Base-by-base conservation (phyloP, 2,888 invertebrate species). In the Cosmorhoe ocellata region DNA sequence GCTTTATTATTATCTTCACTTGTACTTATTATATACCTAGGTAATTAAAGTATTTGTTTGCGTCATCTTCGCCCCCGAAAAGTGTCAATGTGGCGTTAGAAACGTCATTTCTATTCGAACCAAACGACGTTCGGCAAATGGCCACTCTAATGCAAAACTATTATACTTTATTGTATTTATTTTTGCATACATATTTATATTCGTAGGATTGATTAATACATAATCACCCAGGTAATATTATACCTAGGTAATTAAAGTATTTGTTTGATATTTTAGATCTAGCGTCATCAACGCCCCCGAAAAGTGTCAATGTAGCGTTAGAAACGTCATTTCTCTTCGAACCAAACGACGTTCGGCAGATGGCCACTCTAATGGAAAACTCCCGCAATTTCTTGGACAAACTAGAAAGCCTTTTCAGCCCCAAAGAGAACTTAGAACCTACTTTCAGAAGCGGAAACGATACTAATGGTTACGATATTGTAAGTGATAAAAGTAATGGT, bases 271-370 rank as follows among this genome's bases (percentile, higher is more conserved):
- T 18, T 18, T 18, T 18, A 49, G 49, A 31, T n/a, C 24, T 2
- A 5, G n/a, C 30, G 2, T 24, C 42, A 28, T 3, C 26, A 14
- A 46, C 22, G 1, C 37, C 37, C n/a, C 33, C 51, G 1, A 46
- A 51, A 33, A 61, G 56, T 46, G 56, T 60, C 1, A 58, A 60
- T 31, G 18, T 60, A 7, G 59, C 58, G 0, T 6, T 60, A 1
- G 58, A 60, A 44, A 60, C 59, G 0, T 58, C 59, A 6, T 58
- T 60, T 27, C 38, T 56, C 0, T 39, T 60, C 34, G 55, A 60
- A 18, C 50, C 53, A 0, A 12, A 56, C 2, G 59, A 60, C 10
- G 41, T 60, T 0, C 32, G 33, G 26, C 42, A 52, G n/a, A 53
- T 55, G 12, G 32, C 36, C 3, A 46, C 52, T 0, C 40, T 53